Evolutionary conservation across 2,888 invertebrate species (phyloP).

Genomic region (Plagodis dolabraria): DNA sequence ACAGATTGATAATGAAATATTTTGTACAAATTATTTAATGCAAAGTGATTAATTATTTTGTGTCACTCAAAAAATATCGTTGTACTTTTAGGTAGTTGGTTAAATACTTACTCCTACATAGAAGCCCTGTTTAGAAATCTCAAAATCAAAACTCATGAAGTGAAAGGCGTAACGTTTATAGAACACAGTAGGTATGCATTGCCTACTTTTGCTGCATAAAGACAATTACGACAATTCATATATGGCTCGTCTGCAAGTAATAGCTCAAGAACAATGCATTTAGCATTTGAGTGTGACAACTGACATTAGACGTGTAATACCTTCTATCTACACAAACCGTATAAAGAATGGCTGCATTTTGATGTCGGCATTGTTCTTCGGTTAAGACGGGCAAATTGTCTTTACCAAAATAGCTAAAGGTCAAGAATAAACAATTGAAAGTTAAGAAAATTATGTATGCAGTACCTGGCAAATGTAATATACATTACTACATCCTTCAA

Average conservation of each 20-base stretch:
- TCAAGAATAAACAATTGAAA: slow-evolving; percentile 26
- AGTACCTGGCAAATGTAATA: no score
- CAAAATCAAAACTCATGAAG: neutral
- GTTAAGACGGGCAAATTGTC: slow-evolving; percentile 26
- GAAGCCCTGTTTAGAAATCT: no score
- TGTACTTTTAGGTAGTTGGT: no score
- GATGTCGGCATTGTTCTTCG: slow-evolving; percentile 40
- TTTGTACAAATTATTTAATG: no score
- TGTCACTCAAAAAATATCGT: no score
- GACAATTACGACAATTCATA: slow-evolving; percentile 29
- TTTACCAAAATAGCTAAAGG: slow-evolving; percentile 38
- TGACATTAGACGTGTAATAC: slow-evolving; percentile 46
- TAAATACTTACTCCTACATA: no score
- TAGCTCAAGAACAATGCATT: slow-evolving; percentile 68
- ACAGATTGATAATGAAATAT: no score
- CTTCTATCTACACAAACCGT: slow-evolving; percentile 43
- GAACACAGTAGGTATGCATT: slow-evolving; percentile 1
- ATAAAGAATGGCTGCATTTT: slow-evolving; percentile 42
- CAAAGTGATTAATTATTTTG: no score
- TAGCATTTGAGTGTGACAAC: slow-evolving; percentile 44
- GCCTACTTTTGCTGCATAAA: slow-evolving; percentile 21
- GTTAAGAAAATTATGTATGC: neutral
- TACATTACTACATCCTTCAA: no score
- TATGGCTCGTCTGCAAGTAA: slow-evolving; percentile 41
- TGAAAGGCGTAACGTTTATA: slow-evolving; percentile 11